Conservation (phyloP, 2,888 invertebrate species). For the Platycheirus rosarum region DNA sequence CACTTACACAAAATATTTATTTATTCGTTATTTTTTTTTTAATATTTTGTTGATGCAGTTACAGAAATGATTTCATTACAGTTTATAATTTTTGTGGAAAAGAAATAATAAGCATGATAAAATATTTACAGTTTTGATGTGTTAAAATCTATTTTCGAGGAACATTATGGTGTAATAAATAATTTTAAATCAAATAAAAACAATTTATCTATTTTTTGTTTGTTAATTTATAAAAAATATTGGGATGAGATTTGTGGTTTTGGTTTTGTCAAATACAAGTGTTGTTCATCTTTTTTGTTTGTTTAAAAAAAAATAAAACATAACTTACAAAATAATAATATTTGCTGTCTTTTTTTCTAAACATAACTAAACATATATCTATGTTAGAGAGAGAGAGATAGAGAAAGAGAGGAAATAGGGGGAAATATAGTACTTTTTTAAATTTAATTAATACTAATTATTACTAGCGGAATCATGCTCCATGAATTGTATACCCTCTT, state of each 20-base stretch:
- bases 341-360: no score
- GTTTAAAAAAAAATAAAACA: no score
- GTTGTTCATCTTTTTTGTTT: no score
- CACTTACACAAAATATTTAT: conserved; percentile 58
- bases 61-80: conserved; percentile 79
- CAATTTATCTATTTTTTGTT: conserved; percentile 20
- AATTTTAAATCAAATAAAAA: conserved; percentile 39
- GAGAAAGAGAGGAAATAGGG: conserved; percentile 6
- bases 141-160: conserved; percentile 53
- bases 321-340: no score
- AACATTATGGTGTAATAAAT: conserved; percentile 69
- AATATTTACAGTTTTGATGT: conserved; percentile 34
- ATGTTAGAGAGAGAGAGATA: no score
- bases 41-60: conserved; percentile 66
- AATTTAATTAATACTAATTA: conserved; percentile 48
- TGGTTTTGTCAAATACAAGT: no score
- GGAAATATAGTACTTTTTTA: conserved; percentile 3
- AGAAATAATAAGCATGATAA: not conserved
- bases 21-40: conserved; percentile 35
- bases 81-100: conserved; percentile 54
- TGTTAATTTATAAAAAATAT: conserved; percentile 1
- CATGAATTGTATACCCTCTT: conserved; percentile 72
- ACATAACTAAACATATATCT: not conserved
- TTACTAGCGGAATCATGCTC: conserved; percentile 72
- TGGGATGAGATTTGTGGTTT: conserved; percentile 39